Base-by-base conservation (phyloP, 1,140 invertebrate genomes). In the Heliconius hewitsoni region DNA sequence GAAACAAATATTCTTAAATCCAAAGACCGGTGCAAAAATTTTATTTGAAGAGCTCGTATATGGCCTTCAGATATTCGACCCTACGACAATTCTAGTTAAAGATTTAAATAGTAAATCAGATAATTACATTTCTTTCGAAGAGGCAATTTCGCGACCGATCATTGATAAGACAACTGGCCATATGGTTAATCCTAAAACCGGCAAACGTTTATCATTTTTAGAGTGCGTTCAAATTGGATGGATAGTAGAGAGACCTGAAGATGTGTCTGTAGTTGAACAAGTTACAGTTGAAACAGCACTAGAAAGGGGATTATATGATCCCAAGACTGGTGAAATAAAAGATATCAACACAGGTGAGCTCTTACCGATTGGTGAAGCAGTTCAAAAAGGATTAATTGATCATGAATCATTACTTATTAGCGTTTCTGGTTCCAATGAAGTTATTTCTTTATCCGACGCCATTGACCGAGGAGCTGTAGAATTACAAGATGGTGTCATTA, bases 121-220 rank as follows among this genome's bases (percentile, higher is more conserved):
- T 34, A 95, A 95, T 85, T 97, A 96, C 86, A 95, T 98, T 72
- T 93, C 96, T 3, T 92, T 98, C n/a, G 94, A 96, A 77, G 96
- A 97, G 88, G 98, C 98, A 8, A 95, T 98, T 30, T 95, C 96
- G 74, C 95, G 95, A 82, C 96, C 96, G 3, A 89, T 98, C 27
- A 95, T 98, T 74, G 97, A 98, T 92, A 96, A 96, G 88, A 96
- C 96, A 78, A 96, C 96, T 1, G 98, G 98, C 11, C 96, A 97
- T 84, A 97, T 98, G 96, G 96, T 98, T 6, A 97, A 99, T 95
- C 96, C 96, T 13, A 97, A 97, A 90, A 97, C 96, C 34, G 97
- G 98, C 11, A 96, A 97, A 88, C 96, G 96, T 74, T 96, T 98
- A 60, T 96, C 97, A 8, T 98, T 98, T 92, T 97, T 98, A 92